A percentile compares a stretch with the other conserved stretches of the same genome.
Conservation (phyloP, 2,797 vertebrate species). For the Leucoraja ocellata region DNA sequence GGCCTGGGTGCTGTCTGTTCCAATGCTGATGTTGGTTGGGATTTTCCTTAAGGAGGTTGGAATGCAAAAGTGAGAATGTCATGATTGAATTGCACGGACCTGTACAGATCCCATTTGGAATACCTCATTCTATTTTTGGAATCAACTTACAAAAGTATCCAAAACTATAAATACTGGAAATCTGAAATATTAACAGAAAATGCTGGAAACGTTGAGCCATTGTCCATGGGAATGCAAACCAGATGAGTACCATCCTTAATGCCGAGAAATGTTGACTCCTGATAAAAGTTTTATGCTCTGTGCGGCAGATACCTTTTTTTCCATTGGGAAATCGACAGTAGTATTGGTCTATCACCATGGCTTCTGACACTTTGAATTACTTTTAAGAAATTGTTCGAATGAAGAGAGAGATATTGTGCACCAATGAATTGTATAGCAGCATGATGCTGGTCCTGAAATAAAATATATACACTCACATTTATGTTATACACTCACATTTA, state of each 20-base stretch:
- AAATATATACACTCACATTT: no score
- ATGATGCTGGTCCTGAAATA: no score
- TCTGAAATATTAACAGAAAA: no score
- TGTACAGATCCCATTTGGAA: not conserved
- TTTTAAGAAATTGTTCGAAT: no score
- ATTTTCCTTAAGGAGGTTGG: not conserved
- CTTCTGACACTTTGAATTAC: not conserved
- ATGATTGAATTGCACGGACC: not conserved
- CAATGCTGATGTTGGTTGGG: no score
- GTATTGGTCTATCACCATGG: not conserved
- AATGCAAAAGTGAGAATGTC: not conserved
- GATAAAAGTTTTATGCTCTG: not conserved
- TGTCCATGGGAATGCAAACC: not conserved
- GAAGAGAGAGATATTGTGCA: no score
- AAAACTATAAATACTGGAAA: no score
- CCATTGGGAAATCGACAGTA: not conserved
- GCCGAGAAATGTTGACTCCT: not conserved
- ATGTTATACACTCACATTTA: no score
- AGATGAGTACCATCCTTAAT: not conserved
- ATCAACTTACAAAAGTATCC: not conserved
- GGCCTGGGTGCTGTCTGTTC: no score
- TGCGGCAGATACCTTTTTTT: not conserved
- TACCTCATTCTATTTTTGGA: not conserved
- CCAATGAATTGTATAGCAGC: no score
- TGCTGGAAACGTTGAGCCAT: not conserved